Evolutionary conservation across 2,888 invertebrate species (phyloP).

Genomic region (Capitulum mitella): DNA sequence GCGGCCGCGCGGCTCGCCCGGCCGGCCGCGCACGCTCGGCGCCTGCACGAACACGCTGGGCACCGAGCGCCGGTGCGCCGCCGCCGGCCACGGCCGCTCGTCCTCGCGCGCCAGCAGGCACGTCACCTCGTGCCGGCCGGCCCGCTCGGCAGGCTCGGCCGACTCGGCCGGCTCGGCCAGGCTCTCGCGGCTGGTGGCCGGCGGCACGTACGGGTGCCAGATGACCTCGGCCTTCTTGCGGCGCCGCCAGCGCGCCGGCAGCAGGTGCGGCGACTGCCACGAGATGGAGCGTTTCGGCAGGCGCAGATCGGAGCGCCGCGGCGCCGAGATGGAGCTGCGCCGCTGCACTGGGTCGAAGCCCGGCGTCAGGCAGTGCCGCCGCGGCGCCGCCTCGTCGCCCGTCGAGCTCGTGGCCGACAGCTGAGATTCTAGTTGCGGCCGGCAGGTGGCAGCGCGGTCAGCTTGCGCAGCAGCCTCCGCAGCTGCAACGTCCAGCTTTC

Average conservation of each 20-base stretch:
- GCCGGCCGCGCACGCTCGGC: background rate
- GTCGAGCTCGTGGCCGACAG: background rate
- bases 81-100: background rate
- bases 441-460: background rate
- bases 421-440: background rate
- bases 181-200: constrained; percentile 11
- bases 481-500: background rate
- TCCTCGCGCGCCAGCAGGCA: background rate
- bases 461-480: constrained; percentile 11
- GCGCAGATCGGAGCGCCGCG: background rate
- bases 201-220: constrained; percentile 34
- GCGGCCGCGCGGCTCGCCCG: background rate
- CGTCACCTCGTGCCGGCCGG: background rate
- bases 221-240: constrained; percentile 33
- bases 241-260: background rate
- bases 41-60: constrained; percentile 2
- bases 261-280: background rate
- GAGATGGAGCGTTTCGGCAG: background rate
- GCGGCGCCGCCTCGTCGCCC: background rate
- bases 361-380: background rate
- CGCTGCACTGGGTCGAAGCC: background rate
- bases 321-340: background rate
- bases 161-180: background rate
- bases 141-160: background rate
- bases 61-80: background rate